These are phyloP conservation scores for Acrobasis suavella DNA, from an alignment of 2,888 invertebrate genomes.

Conservation along the genomic window DNA sequence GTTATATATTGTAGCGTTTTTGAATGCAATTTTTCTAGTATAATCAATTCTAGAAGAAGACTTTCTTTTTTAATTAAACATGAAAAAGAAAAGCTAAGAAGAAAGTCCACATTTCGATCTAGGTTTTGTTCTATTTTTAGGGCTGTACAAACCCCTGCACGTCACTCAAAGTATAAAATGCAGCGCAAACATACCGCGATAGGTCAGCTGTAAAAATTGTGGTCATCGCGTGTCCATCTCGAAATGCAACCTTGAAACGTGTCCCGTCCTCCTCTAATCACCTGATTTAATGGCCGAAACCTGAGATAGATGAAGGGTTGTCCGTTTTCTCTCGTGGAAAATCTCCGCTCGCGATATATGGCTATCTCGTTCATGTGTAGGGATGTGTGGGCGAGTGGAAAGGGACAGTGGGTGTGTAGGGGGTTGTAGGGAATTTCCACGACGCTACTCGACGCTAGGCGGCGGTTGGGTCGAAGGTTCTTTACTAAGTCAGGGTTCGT, in stretches of 20 bases:
- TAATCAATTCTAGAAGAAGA: too few species aligned
- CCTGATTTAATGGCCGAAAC: conserved; percentile 56
- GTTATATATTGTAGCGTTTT: too few species aligned
- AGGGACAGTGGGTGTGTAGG: conserved; percentile 62
- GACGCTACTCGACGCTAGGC: conserved; percentile 76
- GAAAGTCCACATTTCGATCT: background rate
- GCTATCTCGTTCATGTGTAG: conserved; percentile 76
- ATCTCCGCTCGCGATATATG: conserved; percentile 60
- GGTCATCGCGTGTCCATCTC: conserved; percentile 70
- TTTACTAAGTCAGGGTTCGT: conserved; percentile 30
- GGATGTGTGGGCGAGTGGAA: conserved; percentile 66
- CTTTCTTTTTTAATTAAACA: too few species aligned
- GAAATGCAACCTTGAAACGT: conserved; percentile 50
- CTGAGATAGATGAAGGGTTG: conserved; percentile 75
- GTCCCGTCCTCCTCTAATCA: conserved; percentile 60
- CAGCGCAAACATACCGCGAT: conserved; percentile 55
- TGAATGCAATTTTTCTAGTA: background rate
- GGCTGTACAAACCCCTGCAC: background rate
- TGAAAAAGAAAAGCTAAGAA: background rate
- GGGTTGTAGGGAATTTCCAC: conserved; percentile 51
- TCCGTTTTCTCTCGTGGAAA: conserved; percentile 74
- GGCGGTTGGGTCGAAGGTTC: conserved; percentile 53
- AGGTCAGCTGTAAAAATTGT: conserved; percentile 60
- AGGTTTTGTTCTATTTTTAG: conserved; percentile 13
- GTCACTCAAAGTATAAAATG: conserved; percentile 12